Evolutionary conservation across 2,797 vertebrate genomes (phyloP).

Genomic region (Sebastes baramenuke): DNA sequence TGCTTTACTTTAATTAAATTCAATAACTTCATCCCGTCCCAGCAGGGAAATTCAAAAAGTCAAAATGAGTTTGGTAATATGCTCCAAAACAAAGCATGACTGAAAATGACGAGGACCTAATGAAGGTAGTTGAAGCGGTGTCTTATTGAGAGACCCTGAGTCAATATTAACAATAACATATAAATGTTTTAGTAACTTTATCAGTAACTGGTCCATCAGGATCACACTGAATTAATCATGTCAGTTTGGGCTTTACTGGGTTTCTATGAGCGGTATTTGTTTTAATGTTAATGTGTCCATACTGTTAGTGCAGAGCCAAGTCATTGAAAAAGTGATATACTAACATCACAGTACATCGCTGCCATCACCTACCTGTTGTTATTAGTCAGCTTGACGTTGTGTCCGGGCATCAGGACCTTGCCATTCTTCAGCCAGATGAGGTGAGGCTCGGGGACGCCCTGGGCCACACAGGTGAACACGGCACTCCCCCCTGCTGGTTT

Average conservation of each 20-base stretch:
- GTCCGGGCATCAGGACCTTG: conserved; percentile 78
- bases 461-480: conserved; percentile 83
- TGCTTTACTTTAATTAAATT: neutral
- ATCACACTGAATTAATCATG: neutral
- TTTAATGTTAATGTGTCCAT: neutral
- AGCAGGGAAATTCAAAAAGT: neutral
- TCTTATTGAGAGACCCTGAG: too few species aligned
- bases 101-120: too few species aligned
- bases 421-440: conserved; percentile 87
- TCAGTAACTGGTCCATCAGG: neutral
- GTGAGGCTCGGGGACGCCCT: conserved; percentile 82
- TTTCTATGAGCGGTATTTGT: neutral
- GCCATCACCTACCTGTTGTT: conserved; percentile 79
- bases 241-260: neutral
- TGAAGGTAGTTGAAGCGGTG: too few species aligned
- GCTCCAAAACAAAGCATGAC: too few species aligned
- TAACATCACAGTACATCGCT: neutral
- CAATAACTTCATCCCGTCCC: neutral
- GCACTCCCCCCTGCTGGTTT: conserved; percentile 81
- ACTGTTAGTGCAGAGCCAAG: neutral
- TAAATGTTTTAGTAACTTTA: neutral
- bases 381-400: conserved; percentile 80
- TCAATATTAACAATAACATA: too few species aligned
- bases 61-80: too few species aligned
- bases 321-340: neutral